phyloP scores from a whole-genome alignment of 2,797 vertebrate genomes.

The Muraenolepis orangiensis region DNA sequence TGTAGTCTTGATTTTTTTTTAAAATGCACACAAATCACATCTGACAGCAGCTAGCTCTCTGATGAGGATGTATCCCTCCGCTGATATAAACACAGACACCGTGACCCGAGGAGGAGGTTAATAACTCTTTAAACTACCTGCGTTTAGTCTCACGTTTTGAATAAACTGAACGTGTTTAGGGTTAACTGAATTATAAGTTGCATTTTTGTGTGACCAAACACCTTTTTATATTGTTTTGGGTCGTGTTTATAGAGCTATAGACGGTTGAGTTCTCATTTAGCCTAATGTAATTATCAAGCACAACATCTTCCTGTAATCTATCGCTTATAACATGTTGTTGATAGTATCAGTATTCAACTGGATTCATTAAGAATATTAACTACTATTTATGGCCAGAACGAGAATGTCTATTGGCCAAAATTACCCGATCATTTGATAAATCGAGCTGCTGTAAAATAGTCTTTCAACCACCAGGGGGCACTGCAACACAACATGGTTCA shows the following conservation, averaged over 20 bases:
- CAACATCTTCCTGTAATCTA: neutral
- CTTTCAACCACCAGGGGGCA: constrained; percentile 49
- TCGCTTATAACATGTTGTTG: too few relatives aligned
- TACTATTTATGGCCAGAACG: neutral
- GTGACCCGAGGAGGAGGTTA: too few relatives aligned
- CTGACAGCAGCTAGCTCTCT: neutral
- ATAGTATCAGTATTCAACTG: too few relatives aligned
- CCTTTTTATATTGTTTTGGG: neutral
- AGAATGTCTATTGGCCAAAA: neutral
- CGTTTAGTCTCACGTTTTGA: too few relatives aligned
- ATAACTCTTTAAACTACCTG: too few relatives aligned
- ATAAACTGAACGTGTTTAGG: too few relatives aligned
- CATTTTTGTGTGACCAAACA: too few relatives aligned
- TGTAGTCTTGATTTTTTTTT: neutral
- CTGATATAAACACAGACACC: too few relatives aligned
- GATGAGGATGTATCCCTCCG: too few relatives aligned
- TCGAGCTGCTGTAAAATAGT: neutral
- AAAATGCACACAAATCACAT: neutral
- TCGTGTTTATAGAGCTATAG: neutral
- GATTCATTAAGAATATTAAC: neutral
- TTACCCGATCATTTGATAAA: neutral
- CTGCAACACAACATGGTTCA: constrained; percentile 16
- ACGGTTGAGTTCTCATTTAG: neutral
- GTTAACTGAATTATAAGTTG: too few relatives aligned
- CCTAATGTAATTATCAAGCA: neutral